Conservation (phyloP, 2,888 invertebrate genomes). For the Myathropa florea region DNA sequence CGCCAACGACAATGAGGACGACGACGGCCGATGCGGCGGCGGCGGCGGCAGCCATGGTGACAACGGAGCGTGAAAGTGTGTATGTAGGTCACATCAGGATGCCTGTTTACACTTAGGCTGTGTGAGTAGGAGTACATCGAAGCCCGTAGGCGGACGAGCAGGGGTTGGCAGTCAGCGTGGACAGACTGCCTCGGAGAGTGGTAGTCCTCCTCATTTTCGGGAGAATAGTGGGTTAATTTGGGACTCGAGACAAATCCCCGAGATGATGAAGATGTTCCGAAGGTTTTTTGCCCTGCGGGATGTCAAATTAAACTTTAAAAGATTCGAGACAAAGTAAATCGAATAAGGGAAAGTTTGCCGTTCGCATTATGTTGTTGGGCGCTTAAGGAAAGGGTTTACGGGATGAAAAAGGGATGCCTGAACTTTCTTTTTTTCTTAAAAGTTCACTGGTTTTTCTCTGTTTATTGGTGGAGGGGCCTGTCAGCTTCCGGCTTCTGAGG, state of each 20-base stretch:
- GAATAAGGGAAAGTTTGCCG: background rate
- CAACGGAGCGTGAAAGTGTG: background rate
- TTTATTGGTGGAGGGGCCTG: background rate
- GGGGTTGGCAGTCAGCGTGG: background rate
- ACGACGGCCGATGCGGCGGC: background rate
- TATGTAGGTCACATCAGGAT: background rate
- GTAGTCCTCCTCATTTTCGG: background rate
- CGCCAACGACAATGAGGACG: slow-evolving; percentile 3
- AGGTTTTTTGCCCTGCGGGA: background rate
- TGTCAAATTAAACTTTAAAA: background rate
- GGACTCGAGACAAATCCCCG: background rate
- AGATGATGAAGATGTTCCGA: background rate
- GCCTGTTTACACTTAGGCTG: background rate
- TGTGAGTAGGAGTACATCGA: background rate
- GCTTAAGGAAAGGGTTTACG: background rate
- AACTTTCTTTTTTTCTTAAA: background rate
- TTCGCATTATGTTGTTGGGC: background rate
- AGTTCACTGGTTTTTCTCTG: background rate
- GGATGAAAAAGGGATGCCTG: background rate
- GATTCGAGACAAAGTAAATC: background rate
- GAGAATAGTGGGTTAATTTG: background rate
- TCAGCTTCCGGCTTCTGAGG: background rate
- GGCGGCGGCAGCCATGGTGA: background rate
- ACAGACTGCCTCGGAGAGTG: background rate
- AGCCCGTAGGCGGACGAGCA: background rate